Conservation (phyloP, 2,113 vertebrate genomes). For the Verasper variegatus region DNA sequence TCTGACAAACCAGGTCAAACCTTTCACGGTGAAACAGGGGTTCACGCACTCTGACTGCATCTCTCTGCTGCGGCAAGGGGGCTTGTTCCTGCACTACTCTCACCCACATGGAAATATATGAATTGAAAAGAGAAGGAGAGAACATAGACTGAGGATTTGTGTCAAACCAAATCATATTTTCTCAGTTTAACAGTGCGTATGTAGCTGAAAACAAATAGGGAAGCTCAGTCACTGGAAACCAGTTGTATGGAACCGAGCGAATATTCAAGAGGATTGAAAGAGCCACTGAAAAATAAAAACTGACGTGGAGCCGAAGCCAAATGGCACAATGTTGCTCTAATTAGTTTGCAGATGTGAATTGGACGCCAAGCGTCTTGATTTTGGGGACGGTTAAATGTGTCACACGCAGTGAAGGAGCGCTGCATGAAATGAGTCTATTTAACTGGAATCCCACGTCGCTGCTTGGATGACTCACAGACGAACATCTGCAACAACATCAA, state of each 20-base stretch:
- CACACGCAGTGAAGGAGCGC: constrained; percentile 26
- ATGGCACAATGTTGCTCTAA: constrained; percentile 54
- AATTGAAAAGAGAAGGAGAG: not conserved
- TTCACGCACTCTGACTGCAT: not conserved
- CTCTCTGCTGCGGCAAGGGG: not conserved
- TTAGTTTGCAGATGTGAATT: constrained; percentile 67
- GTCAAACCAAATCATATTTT: constrained; percentile 9
- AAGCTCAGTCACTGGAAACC: too few relatives aligned
- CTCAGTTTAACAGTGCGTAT: constrained; percentile 2
- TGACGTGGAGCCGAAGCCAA: constrained; percentile 13
- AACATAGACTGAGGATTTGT: not conserved
- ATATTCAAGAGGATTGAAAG: not conserved
- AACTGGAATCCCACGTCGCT: constrained; percentile 10
- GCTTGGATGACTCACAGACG: constrained; percentile 41
- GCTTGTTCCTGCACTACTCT: constrained; percentile 7
- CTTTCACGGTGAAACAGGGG: constrained; percentile 3
- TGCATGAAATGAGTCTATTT: constrained; percentile 47
- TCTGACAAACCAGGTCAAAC: constrained; percentile 6
- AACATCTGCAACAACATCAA: constrained; percentile 22
- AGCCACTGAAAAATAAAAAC: not conserved
- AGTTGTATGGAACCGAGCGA: constrained; percentile 17
- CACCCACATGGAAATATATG: not conserved
- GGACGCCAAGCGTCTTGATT: constrained; percentile 42
- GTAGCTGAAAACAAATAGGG: too few relatives aligned
- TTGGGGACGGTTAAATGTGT: constrained; percentile 52